These are phyloP conservation scores for Zosterops pallidus DNA, from an alignment of 2,113 vertebrate genomes.

Conservation along the genomic window DNA sequence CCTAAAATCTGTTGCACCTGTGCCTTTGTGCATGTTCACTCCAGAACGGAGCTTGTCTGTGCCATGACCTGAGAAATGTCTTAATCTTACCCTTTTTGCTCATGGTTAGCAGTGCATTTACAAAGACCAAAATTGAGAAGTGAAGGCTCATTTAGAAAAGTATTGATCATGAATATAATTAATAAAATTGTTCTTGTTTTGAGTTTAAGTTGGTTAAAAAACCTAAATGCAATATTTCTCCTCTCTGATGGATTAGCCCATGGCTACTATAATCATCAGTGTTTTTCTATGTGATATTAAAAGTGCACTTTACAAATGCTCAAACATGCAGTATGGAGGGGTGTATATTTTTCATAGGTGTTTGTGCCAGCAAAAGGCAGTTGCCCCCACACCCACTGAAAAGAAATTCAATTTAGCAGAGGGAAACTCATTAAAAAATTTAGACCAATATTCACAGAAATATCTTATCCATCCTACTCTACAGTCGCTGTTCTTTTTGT, in stretches of 20 bases:
- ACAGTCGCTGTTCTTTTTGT: background rate
- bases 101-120: background rate
- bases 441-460: background rate
- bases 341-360: background rate
- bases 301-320: background rate
- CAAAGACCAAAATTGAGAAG: background rate
- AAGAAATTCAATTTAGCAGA: background rate
- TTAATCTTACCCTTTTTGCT: background rate
- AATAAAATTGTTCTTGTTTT: background rate
- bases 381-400: background rate
- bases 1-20: background rate
- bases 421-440: background rate
- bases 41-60: background rate
- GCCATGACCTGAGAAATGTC: background rate
- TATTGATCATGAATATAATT: background rate
- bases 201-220: background rate
- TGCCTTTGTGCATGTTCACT: background rate
- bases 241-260: background rate
- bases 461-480: background rate
- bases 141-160: background rate
- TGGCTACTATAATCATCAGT: background rate
- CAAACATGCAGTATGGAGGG: rapidly evolving
- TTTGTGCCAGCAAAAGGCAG: background rate
- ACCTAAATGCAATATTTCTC: background rate
- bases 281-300: background rate